Percentiles rank a stretch among this genome's conserved stretches.
phyloP scores from a whole-genome alignment of 2,113 vertebrate genomes.

The Burhinus oedicnemus region DNA sequence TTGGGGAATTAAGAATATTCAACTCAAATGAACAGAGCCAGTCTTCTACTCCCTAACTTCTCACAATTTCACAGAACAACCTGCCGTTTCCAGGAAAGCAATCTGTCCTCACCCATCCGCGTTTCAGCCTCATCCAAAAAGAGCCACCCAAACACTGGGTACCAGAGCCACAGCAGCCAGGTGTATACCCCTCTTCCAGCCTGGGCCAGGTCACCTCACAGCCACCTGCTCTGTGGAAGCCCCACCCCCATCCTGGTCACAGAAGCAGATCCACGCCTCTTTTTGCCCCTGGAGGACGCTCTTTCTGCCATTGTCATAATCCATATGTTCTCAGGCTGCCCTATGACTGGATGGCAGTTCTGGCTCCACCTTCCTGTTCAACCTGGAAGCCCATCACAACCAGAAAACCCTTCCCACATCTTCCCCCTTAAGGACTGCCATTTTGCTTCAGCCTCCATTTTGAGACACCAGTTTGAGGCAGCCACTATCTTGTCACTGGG shows the following conservation, averaged over 20 bases:
- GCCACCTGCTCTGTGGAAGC: neutral
- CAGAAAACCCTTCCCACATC: neutral
- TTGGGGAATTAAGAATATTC: neutral
- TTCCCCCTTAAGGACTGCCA: neutral
- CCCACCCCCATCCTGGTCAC: too few relatives aligned
- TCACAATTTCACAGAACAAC: neutral
- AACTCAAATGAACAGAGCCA: neutral
- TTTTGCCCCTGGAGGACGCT: neutral
- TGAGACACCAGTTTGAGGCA: neutral
- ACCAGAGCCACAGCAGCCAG: accelerated
- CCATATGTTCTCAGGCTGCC: neutral
- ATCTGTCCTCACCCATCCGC: accelerated
- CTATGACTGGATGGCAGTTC: neutral
- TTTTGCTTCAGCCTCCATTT: neutral
- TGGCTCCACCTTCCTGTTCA: neutral
- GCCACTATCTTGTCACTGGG: neutral
- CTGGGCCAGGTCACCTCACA: neutral
- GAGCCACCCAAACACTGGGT: neutral
- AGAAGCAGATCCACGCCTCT: neutral
- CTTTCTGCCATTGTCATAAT: neutral
- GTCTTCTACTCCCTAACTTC: neutral
- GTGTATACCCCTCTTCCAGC: neutral
- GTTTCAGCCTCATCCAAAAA: neutral
- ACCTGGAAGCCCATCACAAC: neutral
- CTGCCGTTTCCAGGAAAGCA: neutral